Base-by-base conservation (phyloP, 2,888 invertebrate species). In the Scelioninae gen. 1 region DNA sequence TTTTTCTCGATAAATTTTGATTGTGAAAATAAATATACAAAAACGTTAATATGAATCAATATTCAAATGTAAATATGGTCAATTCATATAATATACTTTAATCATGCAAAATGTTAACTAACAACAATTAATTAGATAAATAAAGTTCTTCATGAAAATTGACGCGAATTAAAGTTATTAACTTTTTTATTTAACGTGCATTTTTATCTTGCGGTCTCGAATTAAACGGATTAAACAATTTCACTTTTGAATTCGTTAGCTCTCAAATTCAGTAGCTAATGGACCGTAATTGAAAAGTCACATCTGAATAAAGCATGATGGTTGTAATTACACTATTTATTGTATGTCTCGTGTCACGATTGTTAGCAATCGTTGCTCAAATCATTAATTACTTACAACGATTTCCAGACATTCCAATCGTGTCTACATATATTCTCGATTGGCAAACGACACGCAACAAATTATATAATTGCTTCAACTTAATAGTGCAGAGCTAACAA, bases 341-440 rank as follows among this genome's bases (percentile, higher is more conserved):
- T 75, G 51, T 49, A 47, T 45, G 65, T 51, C 58, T 38, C 69
- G 49, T 55, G 62, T 69, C 69, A 68, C 69, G 55, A 51, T 74
- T 55, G 51, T 49, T 62, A 45, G 49, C 38, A 51, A 69, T 75
- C 58, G 40, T 71, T 53, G 56, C 62, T 56, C 56, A 15, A 75
- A 75, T 83, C 69, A 60, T 83, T 75, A 71, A 78, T 82, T 82
- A 72, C 43, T 10, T 11, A 43, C 58, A 79, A 79, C 58, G 62
- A 60, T 71, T 74, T 71, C 38, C 71, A 71, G 75, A 75, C 65
- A 32, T 74, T 45, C 51, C 65, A 65, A 56, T 56, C 55, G 29
- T 43, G 38, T n/a, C 47, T 55, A 11, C 23, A 23, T 45, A n/a
- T 43, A 60, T 51, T 58, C 38, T 29, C 31, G 31, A 65, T 66